Percentiles rank a stretch among this genome's conserved stretches.
Evolutionary conservation across 2,113 vertebrate species (phyloP).

Genomic region (Archilochus colubris): DNA sequence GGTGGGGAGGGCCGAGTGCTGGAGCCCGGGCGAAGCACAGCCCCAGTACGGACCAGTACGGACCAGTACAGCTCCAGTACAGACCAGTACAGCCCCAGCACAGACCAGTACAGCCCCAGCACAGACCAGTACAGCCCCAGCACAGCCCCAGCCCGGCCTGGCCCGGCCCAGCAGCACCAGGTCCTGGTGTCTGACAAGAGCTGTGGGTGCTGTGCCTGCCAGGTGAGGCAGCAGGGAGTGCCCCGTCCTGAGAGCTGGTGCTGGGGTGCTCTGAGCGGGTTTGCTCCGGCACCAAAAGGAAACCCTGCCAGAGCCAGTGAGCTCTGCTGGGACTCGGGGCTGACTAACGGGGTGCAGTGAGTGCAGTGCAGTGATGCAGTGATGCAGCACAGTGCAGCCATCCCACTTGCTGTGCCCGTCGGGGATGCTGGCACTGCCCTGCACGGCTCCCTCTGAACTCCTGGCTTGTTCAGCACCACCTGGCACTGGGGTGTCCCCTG

Average conservation of each 20-base stretch:
- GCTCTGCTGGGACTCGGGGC: neutral
- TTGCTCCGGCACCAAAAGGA: neutral
- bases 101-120: neutral
- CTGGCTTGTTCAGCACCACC: neutral
- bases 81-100: too few species aligned
- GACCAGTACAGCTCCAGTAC: too few species aligned
- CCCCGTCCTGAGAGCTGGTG: neutral
- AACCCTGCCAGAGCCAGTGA: neutral
- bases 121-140: too few species aligned
- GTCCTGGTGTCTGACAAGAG: rapidly evolving
- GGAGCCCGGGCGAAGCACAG: too few species aligned
- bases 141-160: too few species aligned
- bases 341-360: rapidly evolving
- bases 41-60: too few species aligned
- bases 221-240: neutral
- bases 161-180: neutral
- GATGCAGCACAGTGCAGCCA: rapidly evolving
- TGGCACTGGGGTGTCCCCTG: rapidly evolving
- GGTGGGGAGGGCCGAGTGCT: too few species aligned
- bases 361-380: neutral
- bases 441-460: rapidly evolving
- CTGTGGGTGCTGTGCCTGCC: neutral
- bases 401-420: neutral
- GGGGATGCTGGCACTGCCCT: neutral
- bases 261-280: neutral